These are phyloP conservation scores for Noctuana brunneofusca DNA, from an alignment of 2,888 invertebrate genomes.

Conservation along the genomic window DNA sequence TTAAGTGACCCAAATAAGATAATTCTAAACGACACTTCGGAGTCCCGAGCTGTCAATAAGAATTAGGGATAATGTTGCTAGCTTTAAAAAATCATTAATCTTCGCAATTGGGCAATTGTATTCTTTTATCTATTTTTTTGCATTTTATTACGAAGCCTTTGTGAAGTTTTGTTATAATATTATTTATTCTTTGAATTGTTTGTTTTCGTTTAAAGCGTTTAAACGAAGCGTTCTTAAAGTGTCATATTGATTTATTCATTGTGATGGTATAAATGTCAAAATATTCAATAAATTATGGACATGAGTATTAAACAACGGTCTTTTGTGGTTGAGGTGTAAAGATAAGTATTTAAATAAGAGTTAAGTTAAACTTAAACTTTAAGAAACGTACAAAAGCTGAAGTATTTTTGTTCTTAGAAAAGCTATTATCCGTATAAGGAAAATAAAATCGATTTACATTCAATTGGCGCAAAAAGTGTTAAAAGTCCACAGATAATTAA, in stretches of 20 bases:
- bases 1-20: slow-evolving; percentile 78
- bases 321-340: neutral
- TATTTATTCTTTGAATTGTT: neutral
- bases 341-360: neutral
- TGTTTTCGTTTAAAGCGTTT: neutral
- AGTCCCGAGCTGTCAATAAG: slow-evolving; percentile 70
- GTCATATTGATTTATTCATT: slow-evolving; percentile 9
- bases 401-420: slow-evolving; percentile 15
- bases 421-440: slow-evolving; percentile 27
- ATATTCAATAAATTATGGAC: slow-evolving; percentile 2
- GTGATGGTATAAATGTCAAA: slow-evolving; percentile 9
- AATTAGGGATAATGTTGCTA: slow-evolving; percentile 71
- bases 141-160: neutral
- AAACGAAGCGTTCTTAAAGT: neutral
- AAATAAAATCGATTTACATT: slow-evolving; percentile 32
- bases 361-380: neutral
- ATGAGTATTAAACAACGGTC: neutral
- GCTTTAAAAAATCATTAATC: slow-evolving; percentile 46
- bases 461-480: slow-evolving; percentile 22
- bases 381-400: neutral
- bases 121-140: slow-evolving; percentile 8
- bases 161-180: neutral
- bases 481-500: slow-evolving; percentile 26
- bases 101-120: slow-evolving; percentile 36
- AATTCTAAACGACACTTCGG: slow-evolving; percentile 62